Percentiles rank a stretch among this genome's conserved stretches.
phyloP scores from a whole-genome alignment of 1,140 invertebrate genomes.

The Heterodera schachtii region DNA sequence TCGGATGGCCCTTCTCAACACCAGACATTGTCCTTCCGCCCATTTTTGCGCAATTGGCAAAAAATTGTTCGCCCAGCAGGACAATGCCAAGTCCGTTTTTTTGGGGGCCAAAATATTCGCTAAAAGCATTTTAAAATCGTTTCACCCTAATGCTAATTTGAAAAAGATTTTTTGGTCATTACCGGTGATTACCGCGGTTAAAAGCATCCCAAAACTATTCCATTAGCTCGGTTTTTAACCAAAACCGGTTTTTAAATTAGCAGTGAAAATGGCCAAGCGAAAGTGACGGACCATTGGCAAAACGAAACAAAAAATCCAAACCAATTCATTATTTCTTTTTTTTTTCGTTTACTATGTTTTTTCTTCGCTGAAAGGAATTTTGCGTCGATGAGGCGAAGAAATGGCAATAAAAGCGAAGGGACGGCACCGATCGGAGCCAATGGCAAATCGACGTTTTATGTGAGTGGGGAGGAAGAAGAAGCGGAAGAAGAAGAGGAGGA shows the following conservation, averaged over 20 bases:
- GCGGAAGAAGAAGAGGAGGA: slow-evolving; percentile 10
- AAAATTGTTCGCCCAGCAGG: slow-evolving; percentile 2
- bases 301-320: too few species aligned
- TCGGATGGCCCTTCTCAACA: slow-evolving; percentile 14
- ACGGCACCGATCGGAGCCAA: background rate
- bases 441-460: slow-evolving; percentile 25
- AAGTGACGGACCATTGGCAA: too few species aligned
- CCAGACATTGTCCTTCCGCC: slow-evolving; percentile 9
- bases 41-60: slow-evolving; percentile 1
- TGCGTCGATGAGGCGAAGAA: background rate
- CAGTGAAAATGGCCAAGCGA: too few species aligned
- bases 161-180: too few species aligned
- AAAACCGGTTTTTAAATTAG: background rate
- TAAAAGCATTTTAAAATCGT: background rate
- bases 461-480: slow-evolving; percentile 14
- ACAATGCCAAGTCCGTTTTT: slow-evolving; percentile 8
- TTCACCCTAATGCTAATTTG: too few species aligned
- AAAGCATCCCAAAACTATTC: too few species aligned
- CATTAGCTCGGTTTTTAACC: background rate
- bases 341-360: background rate
- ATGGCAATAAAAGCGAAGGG: background rate
- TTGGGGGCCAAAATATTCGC: too few species aligned
- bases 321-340: background rate
- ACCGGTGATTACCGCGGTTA: too few species aligned
- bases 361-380: background rate